Evolutionary conservation across 2,113 vertebrate species (phyloP).

Genomic region (Rhodinocichla rosea): DNA sequence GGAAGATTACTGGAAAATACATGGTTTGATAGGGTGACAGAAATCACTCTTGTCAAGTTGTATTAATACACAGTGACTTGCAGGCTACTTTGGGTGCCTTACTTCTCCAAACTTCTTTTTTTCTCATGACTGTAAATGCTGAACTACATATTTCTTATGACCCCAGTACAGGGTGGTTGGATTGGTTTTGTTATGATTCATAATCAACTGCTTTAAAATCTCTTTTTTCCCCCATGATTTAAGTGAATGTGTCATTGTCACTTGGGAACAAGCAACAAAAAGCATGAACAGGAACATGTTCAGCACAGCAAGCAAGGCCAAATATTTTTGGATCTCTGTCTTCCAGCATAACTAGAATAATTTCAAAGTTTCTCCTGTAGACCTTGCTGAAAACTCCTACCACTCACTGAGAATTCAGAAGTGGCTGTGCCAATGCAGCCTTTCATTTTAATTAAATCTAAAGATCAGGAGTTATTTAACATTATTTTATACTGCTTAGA

Average conservation of each 20-base stretch:
- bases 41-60: slow-evolving; percentile 12
- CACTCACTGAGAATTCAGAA: neutral
- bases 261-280: slow-evolving; percentile 56
- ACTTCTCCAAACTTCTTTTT: neutral
- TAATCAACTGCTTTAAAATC: slow-evolving; percentile 47
- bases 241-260: slow-evolving; percentile 60
- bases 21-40: neutral
- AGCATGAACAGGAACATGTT: neutral
- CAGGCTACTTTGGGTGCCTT: neutral
- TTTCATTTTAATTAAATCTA: slow-evolving; percentile 54
- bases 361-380: neutral
- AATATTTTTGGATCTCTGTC: slow-evolving; percentile 11
- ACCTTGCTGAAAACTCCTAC: neutral
- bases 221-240: neutral
- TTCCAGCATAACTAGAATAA: neutral
- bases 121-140: neutral
- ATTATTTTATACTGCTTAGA: slow-evolving; percentile 50
- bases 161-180: neutral
- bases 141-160: neutral
- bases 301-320: slow-evolving; percentile 13
- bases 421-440: neutral
- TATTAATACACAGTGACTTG: neutral
- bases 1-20: slow-evolving; percentile 36
- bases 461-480: slow-evolving; percentile 39
- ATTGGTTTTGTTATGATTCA: slow-evolving; percentile 34